phyloP scores from a whole-genome alignment of 2,113 vertebrate genomes.

The Myrmophylax atrothorax region DNA sequence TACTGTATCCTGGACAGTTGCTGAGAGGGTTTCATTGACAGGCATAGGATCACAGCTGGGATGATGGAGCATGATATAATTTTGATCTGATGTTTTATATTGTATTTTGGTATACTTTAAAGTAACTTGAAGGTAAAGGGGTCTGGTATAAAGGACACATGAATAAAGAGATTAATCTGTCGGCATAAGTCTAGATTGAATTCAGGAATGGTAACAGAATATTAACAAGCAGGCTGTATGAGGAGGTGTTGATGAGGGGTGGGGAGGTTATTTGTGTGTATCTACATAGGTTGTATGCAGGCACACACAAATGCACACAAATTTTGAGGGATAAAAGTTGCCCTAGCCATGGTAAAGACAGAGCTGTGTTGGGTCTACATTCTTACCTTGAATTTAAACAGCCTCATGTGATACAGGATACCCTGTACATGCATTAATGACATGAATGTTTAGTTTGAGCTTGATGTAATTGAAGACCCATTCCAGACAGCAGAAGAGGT shows the following conservation, averaged over 20 bases:
- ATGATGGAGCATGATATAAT: neutral
- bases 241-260: neutral
- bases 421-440: neutral
- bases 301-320: neutral
- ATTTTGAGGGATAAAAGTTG: neutral
- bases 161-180: neutral
- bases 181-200: neutral
- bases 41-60: neutral
- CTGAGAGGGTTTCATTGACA: neutral
- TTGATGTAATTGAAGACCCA: neutral
- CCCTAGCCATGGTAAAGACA: neutral
- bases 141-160: neutral
- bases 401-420: neutral
- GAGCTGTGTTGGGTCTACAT: neutral
- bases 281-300: neutral
- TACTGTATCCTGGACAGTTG: neutral
- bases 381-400: neutral
- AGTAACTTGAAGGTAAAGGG: neutral
- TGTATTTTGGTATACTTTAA: neutral
- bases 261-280: neutral
- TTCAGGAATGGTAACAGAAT: neutral
- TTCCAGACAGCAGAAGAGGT: no score
- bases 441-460: neutral
- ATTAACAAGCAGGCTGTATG: neutral
- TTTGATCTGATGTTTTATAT: neutral